Conservation (phyloP, 2,888 invertebrate genomes). For the Chloromyia formosa region DNA sequence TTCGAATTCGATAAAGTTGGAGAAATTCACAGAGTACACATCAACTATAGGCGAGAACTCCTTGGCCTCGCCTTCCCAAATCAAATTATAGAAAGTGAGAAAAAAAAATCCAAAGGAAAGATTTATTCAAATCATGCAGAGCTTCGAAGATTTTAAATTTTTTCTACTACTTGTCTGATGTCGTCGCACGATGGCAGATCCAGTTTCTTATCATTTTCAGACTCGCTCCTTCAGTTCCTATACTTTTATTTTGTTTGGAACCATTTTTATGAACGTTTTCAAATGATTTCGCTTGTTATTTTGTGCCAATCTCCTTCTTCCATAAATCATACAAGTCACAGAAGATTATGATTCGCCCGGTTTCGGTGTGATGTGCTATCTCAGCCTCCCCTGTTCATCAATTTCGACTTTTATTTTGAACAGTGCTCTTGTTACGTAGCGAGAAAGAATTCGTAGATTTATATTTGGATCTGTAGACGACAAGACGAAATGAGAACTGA, state of each 20-base stretch:
- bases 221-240: neutral
- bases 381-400: neutral
- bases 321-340: conserved; percentile 36
- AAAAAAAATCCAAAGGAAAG: conserved; percentile 43
- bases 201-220: conserved; percentile 1
- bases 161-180: conserved; percentile 9
- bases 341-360: conserved; percentile 16
- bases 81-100: conserved; percentile 51
- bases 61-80: conserved; percentile 41
- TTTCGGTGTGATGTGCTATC: neutral
- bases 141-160: conserved; percentile 45
- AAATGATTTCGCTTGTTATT: conserved; percentile 32
- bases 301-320: conserved; percentile 28
- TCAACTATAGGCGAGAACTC: neutral
- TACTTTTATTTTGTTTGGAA: conserved; percentile 1
- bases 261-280: conserved; percentile 11
- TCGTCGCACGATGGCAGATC: neutral
- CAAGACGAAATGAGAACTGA: conserved; percentile 21
- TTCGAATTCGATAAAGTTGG: neutral
- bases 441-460: conserved; percentile 18
- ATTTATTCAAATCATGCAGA: conserved; percentile 53
- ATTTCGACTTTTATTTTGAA: neutral
- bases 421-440: conserved; percentile 1
- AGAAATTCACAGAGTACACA: neutral
- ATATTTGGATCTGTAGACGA: conserved; percentile 22